phyloP scores from a whole-genome alignment of 2,888 invertebrate genomes.

The Lycophotia porphyrea region DNA sequence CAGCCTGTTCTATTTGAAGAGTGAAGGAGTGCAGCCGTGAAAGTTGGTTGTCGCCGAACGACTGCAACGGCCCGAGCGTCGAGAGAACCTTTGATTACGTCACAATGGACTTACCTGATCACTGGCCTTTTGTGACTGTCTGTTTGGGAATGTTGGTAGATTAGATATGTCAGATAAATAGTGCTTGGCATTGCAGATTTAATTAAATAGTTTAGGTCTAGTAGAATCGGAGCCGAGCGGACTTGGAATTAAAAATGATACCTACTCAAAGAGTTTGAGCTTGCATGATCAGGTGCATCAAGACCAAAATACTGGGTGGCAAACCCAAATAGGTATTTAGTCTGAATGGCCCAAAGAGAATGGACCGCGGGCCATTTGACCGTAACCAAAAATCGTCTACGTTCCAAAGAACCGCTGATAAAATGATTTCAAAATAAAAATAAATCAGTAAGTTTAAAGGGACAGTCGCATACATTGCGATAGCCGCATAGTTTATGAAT shows the following conservation, averaged over 20 bases:
- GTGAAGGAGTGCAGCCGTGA: constrained; percentile 44
- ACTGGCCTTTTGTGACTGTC: constrained; percentile 44
- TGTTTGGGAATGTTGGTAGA: constrained; percentile 13
- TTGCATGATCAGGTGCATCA: neutral
- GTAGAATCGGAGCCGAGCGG: neutral
- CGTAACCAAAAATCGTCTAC: too few species aligned
- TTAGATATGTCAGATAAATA: neutral
- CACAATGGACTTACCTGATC: constrained; percentile 60
- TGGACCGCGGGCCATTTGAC: too few species aligned
- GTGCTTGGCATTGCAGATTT: neutral
- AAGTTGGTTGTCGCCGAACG: constrained; percentile 47
- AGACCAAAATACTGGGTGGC: neutral
- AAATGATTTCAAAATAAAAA: too few species aligned
- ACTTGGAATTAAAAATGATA: neutral
- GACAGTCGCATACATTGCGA: too few species aligned
- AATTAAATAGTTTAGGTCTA: neutral
- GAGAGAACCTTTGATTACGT: constrained; percentile 59
- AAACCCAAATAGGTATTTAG: too few species aligned
- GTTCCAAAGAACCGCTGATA: too few species aligned
- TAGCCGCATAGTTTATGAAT: too few species aligned
- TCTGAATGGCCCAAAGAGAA: too few species aligned
- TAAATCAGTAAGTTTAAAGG: too few species aligned
- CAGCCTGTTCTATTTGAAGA: constrained; percentile 39
- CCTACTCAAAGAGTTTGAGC: neutral
- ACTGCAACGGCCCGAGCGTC: constrained; percentile 22